Evolutionary conservation across 1,140 invertebrate species (phyloP).

Genomic region (Idris sp.): DNA sequence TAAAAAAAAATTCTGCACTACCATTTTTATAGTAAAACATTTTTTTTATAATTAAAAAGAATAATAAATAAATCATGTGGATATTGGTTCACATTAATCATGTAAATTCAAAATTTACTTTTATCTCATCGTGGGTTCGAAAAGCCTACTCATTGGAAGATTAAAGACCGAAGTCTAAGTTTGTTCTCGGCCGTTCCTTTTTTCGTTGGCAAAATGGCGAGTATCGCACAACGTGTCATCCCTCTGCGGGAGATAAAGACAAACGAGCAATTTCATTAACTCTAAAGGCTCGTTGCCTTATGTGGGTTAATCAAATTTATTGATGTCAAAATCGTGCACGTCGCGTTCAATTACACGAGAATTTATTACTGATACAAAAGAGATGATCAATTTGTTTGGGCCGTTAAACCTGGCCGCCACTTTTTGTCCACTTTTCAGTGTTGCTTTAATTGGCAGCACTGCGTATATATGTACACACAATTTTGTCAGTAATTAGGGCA

Average conservation of each 20-base stretch:
- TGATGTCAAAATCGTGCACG: conserved; percentile 25
- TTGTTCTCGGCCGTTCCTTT: not conserved
- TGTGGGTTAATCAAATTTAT: conserved; percentile 47
- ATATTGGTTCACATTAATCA: too few relatives aligned
- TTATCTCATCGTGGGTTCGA: conserved; percentile 13
- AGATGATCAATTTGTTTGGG: conserved; percentile 14
- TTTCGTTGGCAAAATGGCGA: not conserved
- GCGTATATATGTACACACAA: conserved; percentile 2
- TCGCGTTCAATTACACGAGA: conserved; percentile 30
- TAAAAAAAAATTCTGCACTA: too few relatives aligned
- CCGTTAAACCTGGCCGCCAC: conserved; percentile 11
- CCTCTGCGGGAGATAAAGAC: conserved; percentile 27
- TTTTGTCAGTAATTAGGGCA: conserved; percentile 36
- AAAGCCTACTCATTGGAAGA: conserved; percentile 20
- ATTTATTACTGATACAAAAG: conserved; percentile 28
- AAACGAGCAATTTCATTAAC: conserved; percentile 27
- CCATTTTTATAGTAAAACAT: too few relatives aligned
- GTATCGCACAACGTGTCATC: conserved; percentile 14
- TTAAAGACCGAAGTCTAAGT: conserved; percentile 25
- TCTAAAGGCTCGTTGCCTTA: conserved; percentile 11
- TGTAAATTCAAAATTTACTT: conserved; percentile 13
- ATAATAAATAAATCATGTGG: too few relatives aligned
- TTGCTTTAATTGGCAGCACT: conserved; percentile 23
- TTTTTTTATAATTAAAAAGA: too few relatives aligned
- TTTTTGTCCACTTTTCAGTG: conserved; percentile 28